Conservation (phyloP, 2,797 vertebrate genomes). For the Agapornis canus region DNA sequence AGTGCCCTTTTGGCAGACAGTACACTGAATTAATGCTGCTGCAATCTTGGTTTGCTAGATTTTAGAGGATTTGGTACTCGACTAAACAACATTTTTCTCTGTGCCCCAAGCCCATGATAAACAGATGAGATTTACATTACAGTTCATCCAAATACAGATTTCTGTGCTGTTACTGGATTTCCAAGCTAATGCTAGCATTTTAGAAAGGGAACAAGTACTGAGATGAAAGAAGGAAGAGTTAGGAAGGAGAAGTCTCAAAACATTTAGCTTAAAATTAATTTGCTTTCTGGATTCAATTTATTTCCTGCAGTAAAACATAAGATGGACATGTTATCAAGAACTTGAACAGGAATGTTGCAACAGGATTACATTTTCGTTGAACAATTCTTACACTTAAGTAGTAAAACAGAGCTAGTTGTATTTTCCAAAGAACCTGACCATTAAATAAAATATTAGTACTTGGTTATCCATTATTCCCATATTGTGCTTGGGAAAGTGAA, state of each 20-base stretch:
- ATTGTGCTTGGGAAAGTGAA: not conserved
- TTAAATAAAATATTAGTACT: not conserved
- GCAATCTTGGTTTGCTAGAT: not conserved
- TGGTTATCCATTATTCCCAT: not conserved
- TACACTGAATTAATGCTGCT: not conserved
- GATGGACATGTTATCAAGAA: not conserved
- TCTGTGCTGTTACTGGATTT: not conserved
- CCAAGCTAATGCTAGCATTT: not conserved
- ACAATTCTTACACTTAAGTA: not conserved
- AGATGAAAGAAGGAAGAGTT: not conserved
- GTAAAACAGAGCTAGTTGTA: not conserved
- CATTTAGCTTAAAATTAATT: not conserved
- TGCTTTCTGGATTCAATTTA: not conserved
- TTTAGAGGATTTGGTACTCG: not conserved
- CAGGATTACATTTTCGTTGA: not conserved
- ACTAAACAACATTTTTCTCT: not conserved
- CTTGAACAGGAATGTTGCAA: not conserved
- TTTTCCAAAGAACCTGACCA: not conserved
- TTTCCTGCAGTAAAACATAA: not conserved
- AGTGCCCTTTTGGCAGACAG: not conserved
- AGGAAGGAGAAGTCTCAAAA: not conserved
- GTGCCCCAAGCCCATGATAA: not conserved
- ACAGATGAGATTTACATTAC: accelerated
- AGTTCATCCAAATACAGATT: not conserved
- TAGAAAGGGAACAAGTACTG: not conserved